Evolutionary conservation across 2,888 invertebrate genomes (phyloP), one percentile per base, ranked within the genome.

Genomic region (Chrysina gloriosa): DNA sequence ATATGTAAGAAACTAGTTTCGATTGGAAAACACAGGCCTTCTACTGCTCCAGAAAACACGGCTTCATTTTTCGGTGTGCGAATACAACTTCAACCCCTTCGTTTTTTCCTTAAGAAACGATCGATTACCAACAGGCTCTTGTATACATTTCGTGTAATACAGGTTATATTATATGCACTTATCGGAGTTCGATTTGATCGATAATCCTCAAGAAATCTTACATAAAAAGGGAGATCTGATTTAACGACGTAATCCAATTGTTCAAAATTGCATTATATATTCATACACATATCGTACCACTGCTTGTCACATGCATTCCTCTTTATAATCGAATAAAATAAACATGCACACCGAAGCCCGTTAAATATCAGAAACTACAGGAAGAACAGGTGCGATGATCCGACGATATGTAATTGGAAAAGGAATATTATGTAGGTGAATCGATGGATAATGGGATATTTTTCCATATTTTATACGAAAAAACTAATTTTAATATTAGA

Each of bases 201-300:
- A 66, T 66, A 66, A 21, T 19, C 56, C 66, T 67, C 63, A 68
- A 68, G 67, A 68, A 68, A 68, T 68, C 67, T 68, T 68, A 68
- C 63, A 63, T 58, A 39, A 56, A 34, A n/a, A n/a, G n/a, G 27
- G 29, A 65, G 65, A 61, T 54, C 58, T 66, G 66, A 66, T 58
- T 66, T 58, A 66, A 6, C 58, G 31, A 19, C 39, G 61, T 68
- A 68, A 68, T 68, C 67, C 67, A 68, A 68, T 68, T 68, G 52
- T 52, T 52, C n/a, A 42, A 52, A 68, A 68, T 68, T 68, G 67
- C 67, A 68, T 68, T 68, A 68, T 39, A 50, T 63, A 31, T 48
- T 14, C 58, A 31, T 67, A 50, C 42, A 67, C 34, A 61, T 48
- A 47, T 48, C 9, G 61, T 50, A 61, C 54, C 16, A 19, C 7